Conservation (phyloP, 2,888 invertebrate genomes). For the Rosalia funebris region DNA sequence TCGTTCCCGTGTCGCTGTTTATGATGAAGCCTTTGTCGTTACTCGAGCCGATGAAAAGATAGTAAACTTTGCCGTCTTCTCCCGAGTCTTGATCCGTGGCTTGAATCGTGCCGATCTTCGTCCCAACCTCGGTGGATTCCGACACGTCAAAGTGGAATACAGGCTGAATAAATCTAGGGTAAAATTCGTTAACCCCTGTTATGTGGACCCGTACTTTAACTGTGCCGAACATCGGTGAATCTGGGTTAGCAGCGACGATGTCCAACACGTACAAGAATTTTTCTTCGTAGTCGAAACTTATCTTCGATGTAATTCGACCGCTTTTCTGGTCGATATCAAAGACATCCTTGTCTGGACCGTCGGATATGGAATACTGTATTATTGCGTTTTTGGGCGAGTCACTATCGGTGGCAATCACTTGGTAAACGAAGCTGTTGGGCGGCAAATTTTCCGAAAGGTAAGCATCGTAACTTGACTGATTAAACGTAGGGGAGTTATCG, state of each 20-base stretch:
- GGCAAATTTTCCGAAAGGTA: constrained; percentile 86
- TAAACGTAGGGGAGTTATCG: constrained; percentile 90
- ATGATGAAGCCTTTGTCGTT: constrained; percentile 91
- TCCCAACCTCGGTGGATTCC: constrained; percentile 88
- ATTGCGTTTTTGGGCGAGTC: constrained; percentile 90
- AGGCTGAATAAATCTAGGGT: constrained; percentile 87
- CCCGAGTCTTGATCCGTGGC: constrained; percentile 91
- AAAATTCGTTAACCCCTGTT: constrained; percentile 88
- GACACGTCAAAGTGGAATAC: constrained; percentile 94
- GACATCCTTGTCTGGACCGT: constrained; percentile 77
- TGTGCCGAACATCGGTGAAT: constrained; percentile 80
- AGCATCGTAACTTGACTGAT: constrained; percentile 79
- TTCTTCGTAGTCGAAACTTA: constrained; percentile 89
- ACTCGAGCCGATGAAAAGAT: constrained; percentile 92
- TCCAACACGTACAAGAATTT: constrained; percentile 78
- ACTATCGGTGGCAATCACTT: constrained; percentile 81
- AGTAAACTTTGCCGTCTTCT: constrained; percentile 87
- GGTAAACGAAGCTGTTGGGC: constrained; percentile 77
- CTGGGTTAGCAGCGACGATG: constrained; percentile 87
- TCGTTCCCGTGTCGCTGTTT: constrained; percentile 83
- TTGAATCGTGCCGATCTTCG: constrained; percentile 85
- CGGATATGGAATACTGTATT: constrained; percentile 83
- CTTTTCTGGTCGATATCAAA: constrained; percentile 82
- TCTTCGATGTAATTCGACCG: constrained; percentile 79
- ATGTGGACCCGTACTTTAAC: constrained; percentile 80